Evolutionary conservation across 2,113 vertebrate species (phyloP).

Genomic region (Mola mola): DNA sequence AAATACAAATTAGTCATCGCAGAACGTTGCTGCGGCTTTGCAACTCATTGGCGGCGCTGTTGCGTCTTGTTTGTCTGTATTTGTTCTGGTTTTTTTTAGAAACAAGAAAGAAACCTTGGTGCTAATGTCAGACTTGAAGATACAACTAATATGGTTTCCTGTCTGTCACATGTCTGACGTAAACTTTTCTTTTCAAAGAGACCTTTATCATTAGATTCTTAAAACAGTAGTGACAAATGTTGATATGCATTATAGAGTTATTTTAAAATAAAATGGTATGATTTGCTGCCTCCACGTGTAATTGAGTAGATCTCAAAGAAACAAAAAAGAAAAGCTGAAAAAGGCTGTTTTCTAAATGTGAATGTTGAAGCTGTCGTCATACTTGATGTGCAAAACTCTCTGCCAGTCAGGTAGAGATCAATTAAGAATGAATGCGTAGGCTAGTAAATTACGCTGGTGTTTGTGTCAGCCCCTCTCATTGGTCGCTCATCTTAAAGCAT

Average conservation of each 20-base stretch:
- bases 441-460: neutral
- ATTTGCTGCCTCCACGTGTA: conserved; percentile 26
- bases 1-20: conserved; percentile 28
- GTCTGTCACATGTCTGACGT: conserved; percentile 29
- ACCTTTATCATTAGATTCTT: too few species aligned
- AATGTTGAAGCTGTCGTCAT: too few species aligned
- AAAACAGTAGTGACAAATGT: too few species aligned
- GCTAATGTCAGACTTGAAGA: conserved; percentile 74
- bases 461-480: conserved; percentile 26
- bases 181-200: too few species aligned
- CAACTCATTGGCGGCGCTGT: conserved; percentile 26
- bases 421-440: conserved; percentile 30
- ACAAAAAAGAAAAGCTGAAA: conserved; percentile 30
- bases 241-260: conserved; percentile 35
- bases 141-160: conserved; percentile 29
- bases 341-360: conserved; percentile 25
- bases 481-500: too few species aligned
- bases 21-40: conserved; percentile 32
- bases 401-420: conserved; percentile 67
- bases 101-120: conserved; percentile 68
- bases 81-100: conserved; percentile 38
- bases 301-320: conserved; percentile 78
- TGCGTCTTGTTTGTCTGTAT: conserved; percentile 41
- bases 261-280: conserved; percentile 12
- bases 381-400: conserved; percentile 54